These are phyloP conservation scores for Galerucella calmariensis DNA, from an alignment of 2,888 invertebrate genomes.

Conservation along the genomic window DNA sequence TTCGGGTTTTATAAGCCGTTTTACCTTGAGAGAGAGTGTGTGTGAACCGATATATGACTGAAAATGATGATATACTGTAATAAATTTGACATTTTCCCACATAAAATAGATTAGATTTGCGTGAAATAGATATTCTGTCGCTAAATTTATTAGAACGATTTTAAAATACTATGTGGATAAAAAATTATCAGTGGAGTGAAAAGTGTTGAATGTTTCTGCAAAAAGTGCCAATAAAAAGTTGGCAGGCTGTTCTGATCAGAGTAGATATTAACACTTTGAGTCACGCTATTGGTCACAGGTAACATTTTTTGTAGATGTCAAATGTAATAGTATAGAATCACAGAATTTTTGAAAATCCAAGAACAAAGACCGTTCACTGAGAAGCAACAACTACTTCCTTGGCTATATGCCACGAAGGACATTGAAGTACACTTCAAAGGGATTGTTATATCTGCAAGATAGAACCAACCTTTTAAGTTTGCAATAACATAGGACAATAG, in stretches of 20 bases:
- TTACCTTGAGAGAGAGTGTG: constrained; percentile 27
- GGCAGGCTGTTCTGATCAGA: background rate
- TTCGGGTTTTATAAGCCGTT: constrained; percentile 52
- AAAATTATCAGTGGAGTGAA: background rate
- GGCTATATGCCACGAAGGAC: too few species aligned
- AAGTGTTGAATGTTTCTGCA: background rate
- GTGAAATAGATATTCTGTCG: constrained; percentile 32
- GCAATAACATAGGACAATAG: too few species aligned
- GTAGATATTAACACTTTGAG: too few species aligned
- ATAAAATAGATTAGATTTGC: constrained; percentile 37
- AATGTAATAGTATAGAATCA: too few species aligned
- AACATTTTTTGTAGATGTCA: too few species aligned
- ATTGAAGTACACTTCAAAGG: too few species aligned
- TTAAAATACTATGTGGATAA: background rate
- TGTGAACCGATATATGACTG: constrained; percentile 36
- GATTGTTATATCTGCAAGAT: too few species aligned
- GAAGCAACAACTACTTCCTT: too few species aligned
- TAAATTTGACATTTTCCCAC: constrained; percentile 44
- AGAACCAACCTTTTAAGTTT: too few species aligned
- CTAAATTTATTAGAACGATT: constrained; percentile 29
- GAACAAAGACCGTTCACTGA: too few species aligned
- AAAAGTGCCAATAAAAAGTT: background rate
- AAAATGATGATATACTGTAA: constrained; percentile 54
- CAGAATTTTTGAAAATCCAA: too few species aligned
- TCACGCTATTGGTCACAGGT: too few species aligned